Conservation (phyloP, 2,113 vertebrate species). For the Notarius quadriscutis region DNA sequence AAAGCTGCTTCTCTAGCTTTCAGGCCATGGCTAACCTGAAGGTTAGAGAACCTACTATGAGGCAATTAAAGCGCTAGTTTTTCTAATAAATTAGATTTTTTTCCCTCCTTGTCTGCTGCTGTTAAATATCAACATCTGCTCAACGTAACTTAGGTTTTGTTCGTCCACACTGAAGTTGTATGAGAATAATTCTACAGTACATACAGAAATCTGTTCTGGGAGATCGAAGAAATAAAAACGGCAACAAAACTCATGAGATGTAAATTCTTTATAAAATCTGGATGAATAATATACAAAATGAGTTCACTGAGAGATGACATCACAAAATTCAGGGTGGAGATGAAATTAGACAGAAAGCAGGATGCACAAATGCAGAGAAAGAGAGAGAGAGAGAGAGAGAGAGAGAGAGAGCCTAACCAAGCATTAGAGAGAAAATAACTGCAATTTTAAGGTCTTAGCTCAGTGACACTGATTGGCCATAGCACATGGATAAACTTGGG, state of each 20-base stretch:
- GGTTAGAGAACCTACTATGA: too few relatives aligned
- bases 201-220: too few relatives aligned
- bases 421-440: not conserved
- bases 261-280: not conserved
- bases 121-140: not conserved
- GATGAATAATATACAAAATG: not conserved
- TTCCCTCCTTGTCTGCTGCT: not conserved
- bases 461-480: not conserved
- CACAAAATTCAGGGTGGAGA: not conserved
- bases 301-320: not conserved
- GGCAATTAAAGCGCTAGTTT: not conserved
- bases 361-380: not conserved
- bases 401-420: too few relatives aligned
- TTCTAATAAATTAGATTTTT: not conserved
- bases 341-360: not conserved
- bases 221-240: not conserved
- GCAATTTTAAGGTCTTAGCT: not conserved
- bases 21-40: too few relatives aligned
- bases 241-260: not conserved
- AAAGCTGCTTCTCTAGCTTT: too few relatives aligned
- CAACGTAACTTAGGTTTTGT: too few relatives aligned
- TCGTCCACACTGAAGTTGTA: too few relatives aligned
- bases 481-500: not conserved
- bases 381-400: not conserved
- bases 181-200: too few relatives aligned